These are phyloP conservation scores for Calcarius lapponicus DNA, from an alignment of 2,797 vertebrate genomes.

Conservation along the genomic window DNA sequence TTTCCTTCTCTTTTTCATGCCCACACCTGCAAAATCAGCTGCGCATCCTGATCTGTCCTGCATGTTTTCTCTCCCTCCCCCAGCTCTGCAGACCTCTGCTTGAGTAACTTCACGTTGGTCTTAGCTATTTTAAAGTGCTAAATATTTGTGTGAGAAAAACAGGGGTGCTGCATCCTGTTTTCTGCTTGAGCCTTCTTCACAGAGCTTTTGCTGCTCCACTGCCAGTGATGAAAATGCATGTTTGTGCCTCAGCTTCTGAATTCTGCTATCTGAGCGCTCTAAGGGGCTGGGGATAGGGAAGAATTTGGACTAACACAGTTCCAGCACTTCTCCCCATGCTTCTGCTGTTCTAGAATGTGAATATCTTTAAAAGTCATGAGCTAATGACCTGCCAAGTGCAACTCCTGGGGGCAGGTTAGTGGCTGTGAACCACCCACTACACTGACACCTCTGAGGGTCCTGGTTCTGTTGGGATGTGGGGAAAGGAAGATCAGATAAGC, in stretches of 20 bases:
- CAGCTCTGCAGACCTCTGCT: conserved; percentile 2
- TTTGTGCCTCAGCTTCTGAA: conserved; percentile 18
- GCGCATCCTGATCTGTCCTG: conserved; percentile 31
- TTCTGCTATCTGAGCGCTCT: not conserved
- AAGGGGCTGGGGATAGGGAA: not conserved
- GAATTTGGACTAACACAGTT: not conserved
- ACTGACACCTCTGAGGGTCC: not conserved
- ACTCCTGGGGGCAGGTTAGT: not conserved
- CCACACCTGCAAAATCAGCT: not conserved
- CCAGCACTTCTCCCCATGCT: not conserved
- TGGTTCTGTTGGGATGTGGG: not conserved
- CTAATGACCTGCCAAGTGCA: conserved; percentile 12
- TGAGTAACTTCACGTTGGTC: not conserved
- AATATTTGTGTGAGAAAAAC: not conserved
- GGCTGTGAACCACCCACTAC: not conserved
- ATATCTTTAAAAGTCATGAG: not conserved
- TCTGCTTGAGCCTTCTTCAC: not conserved
- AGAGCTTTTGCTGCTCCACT: conserved; percentile 14
- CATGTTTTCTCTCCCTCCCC: conserved; percentile 25
- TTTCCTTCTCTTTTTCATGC: not conserved
- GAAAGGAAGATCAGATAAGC: not conserved
- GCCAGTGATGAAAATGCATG: conserved; percentile 17
- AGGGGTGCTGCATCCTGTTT: conserved; percentile 26
- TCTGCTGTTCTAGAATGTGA: conserved; percentile 20
- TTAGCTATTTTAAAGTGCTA: not conserved